These are phyloP conservation scores for Notolepis coatsorum DNA, from an alignment of 2,797 vertebrate genomes.

Conservation along the genomic window DNA sequence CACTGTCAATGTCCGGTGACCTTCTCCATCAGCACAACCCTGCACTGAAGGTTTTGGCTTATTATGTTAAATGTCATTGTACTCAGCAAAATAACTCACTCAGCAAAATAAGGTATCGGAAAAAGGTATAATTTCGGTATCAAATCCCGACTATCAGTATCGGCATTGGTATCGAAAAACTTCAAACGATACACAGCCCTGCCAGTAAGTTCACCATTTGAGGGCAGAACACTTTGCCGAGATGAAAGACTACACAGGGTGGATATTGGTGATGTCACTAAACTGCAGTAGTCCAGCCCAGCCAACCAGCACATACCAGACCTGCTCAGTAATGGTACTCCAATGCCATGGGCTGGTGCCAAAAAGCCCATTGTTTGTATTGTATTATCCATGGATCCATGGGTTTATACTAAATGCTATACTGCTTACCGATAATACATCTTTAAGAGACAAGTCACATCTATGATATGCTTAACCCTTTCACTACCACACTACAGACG, in stretches of 20 bases:
- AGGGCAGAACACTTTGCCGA: constrained; percentile 6
- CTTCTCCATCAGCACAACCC: too few species aligned
- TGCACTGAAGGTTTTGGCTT: too few species aligned
- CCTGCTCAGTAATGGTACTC: constrained; percentile 63
- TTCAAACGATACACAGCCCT: too few species aligned
- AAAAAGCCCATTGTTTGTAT: constrained; percentile 46
- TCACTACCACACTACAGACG: too few species aligned
- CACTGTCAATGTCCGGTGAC: too few species aligned
- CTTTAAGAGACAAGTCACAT: background rate
- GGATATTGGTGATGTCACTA: constrained; percentile 60
- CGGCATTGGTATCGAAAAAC: too few species aligned
- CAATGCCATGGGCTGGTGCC: constrained; percentile 48
- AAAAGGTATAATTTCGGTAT: too few species aligned
- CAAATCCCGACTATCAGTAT: too few species aligned
- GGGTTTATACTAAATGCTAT: constrained; percentile 28
- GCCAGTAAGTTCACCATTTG: background rate
- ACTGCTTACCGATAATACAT: background rate
- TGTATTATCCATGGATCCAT: constrained; percentile 46
- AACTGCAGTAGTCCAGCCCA: constrained; percentile 30
- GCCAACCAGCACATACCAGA: constrained; percentile 68
- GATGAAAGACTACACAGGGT: constrained; percentile 31
- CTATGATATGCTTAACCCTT: background rate
- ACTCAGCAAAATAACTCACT: too few species aligned
- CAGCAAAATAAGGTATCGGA: too few species aligned
- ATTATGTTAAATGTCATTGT: too few species aligned